These are phyloP conservation scores for Lordiphosa collinella DNA, from an alignment of 1,140 invertebrate genomes.

Conservation along the genomic window DNA sequence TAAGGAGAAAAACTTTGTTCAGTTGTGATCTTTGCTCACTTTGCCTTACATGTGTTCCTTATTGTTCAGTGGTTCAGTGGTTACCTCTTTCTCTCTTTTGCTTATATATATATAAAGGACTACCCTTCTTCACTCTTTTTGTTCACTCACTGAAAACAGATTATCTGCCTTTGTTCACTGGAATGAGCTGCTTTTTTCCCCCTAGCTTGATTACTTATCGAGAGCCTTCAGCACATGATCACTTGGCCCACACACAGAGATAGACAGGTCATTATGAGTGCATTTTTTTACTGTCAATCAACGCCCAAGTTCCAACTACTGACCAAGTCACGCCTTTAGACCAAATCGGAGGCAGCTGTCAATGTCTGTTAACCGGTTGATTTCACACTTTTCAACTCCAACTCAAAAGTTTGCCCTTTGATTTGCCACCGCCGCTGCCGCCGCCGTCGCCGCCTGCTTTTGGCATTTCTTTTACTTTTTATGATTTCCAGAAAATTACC, in stretches of 20 bases:
- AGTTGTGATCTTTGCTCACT: too few relatives aligned
- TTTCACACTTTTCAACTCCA: slow-evolving; percentile 39
- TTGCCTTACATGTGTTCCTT: too few relatives aligned
- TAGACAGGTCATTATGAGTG: slow-evolving; percentile 25
- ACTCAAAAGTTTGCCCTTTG: slow-evolving; percentile 31
- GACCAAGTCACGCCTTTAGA: slow-evolving; percentile 44
- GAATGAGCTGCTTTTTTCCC: too few relatives aligned
- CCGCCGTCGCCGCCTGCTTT: not conserved
- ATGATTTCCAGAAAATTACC: slow-evolving; percentile 56
- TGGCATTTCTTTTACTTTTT: slow-evolving; percentile 25
- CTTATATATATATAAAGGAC: too few relatives aligned
- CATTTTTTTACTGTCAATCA: slow-evolving; percentile 6
- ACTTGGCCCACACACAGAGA: not conserved
- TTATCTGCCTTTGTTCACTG: too few relatives aligned
- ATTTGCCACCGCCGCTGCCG: slow-evolving; percentile 21
- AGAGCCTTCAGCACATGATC: slow-evolving; percentile 25
- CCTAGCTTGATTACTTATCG: too few relatives aligned
- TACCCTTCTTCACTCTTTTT: too few relatives aligned
- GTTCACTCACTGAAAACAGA: too few relatives aligned
- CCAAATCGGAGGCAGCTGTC: slow-evolving; percentile 39
- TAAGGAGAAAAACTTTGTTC: too few relatives aligned
- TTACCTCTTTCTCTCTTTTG: too few relatives aligned
- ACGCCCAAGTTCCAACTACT: slow-evolving; percentile 16
- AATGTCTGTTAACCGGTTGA: slow-evolving; percentile 28
- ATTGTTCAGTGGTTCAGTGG: too few relatives aligned